A percentile compares a stretch with the other conserved stretches of the same genome.
phyloP scores from a whole-genome alignment of 2,888 invertebrate species.

The Patella ulyssiponensis region DNA sequence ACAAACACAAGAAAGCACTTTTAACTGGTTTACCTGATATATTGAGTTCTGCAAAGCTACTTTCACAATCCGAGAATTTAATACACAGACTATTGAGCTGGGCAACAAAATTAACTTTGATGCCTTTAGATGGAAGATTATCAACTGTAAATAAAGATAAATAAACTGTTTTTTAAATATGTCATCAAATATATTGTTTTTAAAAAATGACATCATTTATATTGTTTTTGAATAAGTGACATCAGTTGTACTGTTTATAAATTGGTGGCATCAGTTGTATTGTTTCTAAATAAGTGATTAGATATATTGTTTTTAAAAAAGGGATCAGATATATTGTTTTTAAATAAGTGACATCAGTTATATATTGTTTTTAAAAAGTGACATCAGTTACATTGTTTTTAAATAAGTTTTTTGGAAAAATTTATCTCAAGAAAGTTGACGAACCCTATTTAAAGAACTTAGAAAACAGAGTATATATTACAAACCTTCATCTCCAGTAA shows the following conservation, averaged over 20 bases:
- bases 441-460: neutral
- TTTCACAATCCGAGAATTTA: conserved; percentile 81
- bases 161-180: too few species aligned
- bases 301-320: too few species aligned
- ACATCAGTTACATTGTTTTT: neutral
- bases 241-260: too few species aligned
- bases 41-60: conserved; percentile 80
- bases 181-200: too few species aligned
- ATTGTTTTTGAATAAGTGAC: too few species aligned
- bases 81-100: conserved; percentile 79
- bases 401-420: neutral
- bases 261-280: too few species aligned
- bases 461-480: neutral
- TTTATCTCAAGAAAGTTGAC: too few species aligned
- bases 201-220: too few species aligned
- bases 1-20: too few species aligned
- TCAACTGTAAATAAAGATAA: conserved; percentile 33
- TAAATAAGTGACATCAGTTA: neutral
- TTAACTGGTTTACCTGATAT: conserved; percentile 71
- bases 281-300: too few species aligned
- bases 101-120: conserved; percentile 82
- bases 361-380: neutral
- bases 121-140: conserved; percentile 77
- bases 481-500: conserved; percentile 44
- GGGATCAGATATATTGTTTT: neutral